Percentiles rank a stretch among this genome's conserved stretches.
These are phyloP conservation scores for Bimastos eiseni DNA, from an alignment of 2,888 invertebrate species.

Conservation along the genomic window DNA sequence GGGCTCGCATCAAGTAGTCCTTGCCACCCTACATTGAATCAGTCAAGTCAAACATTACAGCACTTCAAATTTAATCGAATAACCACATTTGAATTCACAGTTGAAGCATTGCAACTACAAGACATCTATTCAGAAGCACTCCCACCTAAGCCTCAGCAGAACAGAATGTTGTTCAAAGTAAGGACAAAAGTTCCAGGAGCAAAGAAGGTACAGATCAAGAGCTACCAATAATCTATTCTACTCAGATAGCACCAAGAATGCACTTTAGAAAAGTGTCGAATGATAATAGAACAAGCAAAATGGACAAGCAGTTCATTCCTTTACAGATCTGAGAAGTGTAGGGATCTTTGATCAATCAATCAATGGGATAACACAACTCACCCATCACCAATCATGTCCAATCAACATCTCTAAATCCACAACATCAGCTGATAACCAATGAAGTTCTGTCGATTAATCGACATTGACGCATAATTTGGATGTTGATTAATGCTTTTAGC, in stretches of 20 bases:
- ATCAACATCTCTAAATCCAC: no score
- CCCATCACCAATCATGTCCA: no score
- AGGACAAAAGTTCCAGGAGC: not conserved
- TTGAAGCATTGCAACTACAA: not conserved
- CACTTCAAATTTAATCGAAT: not conserved
- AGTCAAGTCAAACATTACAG: not conserved
- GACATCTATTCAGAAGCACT: not conserved
- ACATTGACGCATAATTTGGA: no score
- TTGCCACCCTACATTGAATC: conserved; percentile 77
- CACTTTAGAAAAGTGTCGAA: not conserved
- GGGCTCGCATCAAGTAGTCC: conserved; percentile 95
- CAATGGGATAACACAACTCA: no score
- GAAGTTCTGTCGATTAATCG: no score
- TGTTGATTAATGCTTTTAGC: no score
- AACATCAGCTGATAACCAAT: no score
- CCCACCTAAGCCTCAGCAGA: not conserved
- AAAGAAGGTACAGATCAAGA: not conserved
- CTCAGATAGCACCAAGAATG: not conserved
- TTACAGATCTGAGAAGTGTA: no score
- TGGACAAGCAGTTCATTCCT: no score
- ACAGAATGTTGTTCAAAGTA: not conserved
- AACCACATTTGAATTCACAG: not conserved
- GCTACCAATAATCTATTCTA: not conserved
- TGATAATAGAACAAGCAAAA: no score
- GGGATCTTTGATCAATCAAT: no score